These are phyloP conservation scores for Penelope pileata DNA, from an alignment of 2,113 vertebrate genomes.

Conservation along the genomic window DNA sequence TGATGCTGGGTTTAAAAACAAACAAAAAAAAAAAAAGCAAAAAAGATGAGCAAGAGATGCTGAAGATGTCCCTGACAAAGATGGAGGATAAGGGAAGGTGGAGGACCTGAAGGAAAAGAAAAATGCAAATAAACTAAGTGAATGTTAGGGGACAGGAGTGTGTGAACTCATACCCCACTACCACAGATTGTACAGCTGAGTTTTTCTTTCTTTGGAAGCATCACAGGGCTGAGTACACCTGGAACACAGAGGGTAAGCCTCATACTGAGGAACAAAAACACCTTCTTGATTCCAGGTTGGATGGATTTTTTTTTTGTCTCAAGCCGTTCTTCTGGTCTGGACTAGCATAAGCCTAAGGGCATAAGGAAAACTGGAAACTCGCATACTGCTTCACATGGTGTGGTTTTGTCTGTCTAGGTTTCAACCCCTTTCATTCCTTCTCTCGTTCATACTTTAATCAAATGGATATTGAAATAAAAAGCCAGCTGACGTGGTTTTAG, in stretches of 20 bases:
- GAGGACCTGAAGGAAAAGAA: not conserved
- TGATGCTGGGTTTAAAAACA: not conserved
- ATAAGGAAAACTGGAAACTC: not conserved
- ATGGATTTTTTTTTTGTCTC: not conserved
- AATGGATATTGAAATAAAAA: not conserved
- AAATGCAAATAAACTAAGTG: not conserved
- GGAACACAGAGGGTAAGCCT: not conserved
- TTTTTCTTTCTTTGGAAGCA: not conserved
- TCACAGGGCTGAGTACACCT: not conserved
- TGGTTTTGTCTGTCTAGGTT: not conserved
- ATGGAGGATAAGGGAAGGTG: not conserved
- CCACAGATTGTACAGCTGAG: not conserved
- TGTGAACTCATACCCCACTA: rapidly evolving
- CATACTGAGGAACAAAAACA: not conserved
- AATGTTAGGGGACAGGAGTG: not conserved
- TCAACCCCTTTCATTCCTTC: rapidly evolving
- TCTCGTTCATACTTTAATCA: not conserved
- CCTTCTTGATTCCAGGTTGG: not conserved
- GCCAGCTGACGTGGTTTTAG: not conserved
- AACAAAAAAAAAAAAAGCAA: not conserved
- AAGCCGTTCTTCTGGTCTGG: not conserved
- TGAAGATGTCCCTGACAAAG: not conserved
- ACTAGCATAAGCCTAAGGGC: not conserved
- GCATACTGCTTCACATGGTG: not conserved
- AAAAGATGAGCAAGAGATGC: not conserved